A percentile compares a stretch with the other conserved stretches of the same genome.
Conservation (phyloP, 2,113 vertebrate species). For the Tursiops truncatus region DNA sequence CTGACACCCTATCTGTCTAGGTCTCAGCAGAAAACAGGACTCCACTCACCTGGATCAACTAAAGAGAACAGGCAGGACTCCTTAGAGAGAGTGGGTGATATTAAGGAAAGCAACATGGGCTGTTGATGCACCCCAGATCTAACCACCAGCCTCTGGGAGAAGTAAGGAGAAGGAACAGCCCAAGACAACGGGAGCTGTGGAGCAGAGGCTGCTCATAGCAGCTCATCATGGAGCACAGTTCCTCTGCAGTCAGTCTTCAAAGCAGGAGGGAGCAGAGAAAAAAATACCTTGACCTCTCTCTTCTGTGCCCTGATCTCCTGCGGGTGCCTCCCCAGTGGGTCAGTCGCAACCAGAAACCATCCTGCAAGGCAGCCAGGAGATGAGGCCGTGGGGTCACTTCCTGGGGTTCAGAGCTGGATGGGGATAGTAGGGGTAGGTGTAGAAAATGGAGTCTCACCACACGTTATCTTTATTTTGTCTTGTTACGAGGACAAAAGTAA, state of each 20-base stretch:
- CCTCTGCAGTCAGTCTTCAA: neutral
- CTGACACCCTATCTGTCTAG: neutral
- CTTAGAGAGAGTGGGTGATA: no score
- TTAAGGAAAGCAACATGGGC: neutral
- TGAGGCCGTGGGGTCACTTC: neutral
- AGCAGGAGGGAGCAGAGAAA: neutral
- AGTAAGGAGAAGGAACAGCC: neutral
- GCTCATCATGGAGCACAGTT: no score
- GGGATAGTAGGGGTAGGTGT: neutral
- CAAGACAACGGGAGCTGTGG: neutral
- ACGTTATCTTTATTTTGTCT: neutral
- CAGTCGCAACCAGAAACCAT: neutral
- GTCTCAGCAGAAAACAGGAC: neutral
- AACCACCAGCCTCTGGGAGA: neutral
- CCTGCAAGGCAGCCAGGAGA: fast-evolving
- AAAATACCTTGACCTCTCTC: neutral
- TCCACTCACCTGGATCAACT: neutral
- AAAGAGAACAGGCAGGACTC: neutral
- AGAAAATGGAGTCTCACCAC: neutral
- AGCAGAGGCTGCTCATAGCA: neutral
- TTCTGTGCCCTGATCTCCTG: neutral
- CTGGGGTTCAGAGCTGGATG: neutral
- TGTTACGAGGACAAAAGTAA: neutral
- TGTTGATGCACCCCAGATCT: neutral
- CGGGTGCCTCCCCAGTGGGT: neutral